Conservation (phyloP, 2,888 invertebrate genomes). For the Siphonodentalium dalli region DNA sequence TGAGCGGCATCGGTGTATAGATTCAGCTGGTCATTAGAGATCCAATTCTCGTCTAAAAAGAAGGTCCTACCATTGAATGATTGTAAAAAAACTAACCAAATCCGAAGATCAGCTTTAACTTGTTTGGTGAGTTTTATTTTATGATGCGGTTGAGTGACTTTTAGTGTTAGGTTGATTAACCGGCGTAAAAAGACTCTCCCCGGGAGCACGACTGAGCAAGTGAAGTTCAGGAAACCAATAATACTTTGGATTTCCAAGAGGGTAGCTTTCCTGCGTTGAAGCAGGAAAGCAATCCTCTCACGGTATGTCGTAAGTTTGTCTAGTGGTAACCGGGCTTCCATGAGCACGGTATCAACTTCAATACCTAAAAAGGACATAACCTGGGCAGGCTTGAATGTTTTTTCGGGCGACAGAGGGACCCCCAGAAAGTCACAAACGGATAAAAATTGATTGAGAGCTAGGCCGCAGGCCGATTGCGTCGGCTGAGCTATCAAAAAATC, state of each 20-base stretch:
- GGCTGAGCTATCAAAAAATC: conserved; percentile 6
- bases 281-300: neutral
- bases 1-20: conserved; percentile 8
- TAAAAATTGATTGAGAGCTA: neutral
- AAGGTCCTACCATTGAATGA: conserved; percentile 7
- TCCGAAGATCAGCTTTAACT: conserved; percentile 2
- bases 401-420: neutral
- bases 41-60: neutral
- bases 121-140: neutral
- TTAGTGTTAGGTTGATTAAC: conserved; percentile 7
- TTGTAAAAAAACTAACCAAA: conserved; percentile 1
- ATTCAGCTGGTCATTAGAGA: neutral
- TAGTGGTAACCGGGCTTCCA: neutral
- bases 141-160: neutral
- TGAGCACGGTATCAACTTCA: neutral
- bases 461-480: no score
- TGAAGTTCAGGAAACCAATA: conserved; percentile 6
- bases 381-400: neutral
- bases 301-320: conserved; percentile 3
- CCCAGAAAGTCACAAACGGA: neutral
- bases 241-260: neutral
- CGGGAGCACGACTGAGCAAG: conserved; percentile 7
- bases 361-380: conserved; percentile 1
- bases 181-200: conserved; percentile 5
- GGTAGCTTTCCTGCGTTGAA: neutral